phyloP scores from a whole-genome alignment of 2,797 vertebrate species.

The Tragelaphus eurycerus region DNA sequence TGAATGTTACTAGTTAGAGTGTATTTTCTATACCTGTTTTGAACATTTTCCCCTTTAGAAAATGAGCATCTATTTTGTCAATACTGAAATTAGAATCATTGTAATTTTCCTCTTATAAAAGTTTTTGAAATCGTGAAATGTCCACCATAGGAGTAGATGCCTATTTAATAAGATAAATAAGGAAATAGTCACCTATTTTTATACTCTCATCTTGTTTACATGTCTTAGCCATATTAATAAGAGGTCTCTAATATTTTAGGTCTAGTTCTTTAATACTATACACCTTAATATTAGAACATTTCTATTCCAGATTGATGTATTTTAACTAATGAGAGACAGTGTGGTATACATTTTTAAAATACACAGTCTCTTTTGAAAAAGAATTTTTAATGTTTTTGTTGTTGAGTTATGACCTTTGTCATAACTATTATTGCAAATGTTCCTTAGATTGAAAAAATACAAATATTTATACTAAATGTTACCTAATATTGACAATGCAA shows the following conservation, averaged over 20 bases:
- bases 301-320: background rate
- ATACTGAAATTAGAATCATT: background rate
- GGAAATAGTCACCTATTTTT: background rate
- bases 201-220: background rate
- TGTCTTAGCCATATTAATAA: background rate
- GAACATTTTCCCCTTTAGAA: background rate
- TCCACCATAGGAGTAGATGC: background rate
- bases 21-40: background rate
- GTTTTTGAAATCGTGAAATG: background rate
- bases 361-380: background rate
- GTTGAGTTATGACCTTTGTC: background rate
- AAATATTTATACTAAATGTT: slow-evolving; percentile 18
- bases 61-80: background rate
- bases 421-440: background rate
- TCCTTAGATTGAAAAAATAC: background rate
- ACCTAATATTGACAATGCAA: background rate
- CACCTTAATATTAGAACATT: background rate
- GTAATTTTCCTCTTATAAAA: background rate
- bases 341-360: background rate
- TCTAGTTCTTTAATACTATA: background rate
- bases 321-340: background rate
- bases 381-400: background rate
- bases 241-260: background rate
- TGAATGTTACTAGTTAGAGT: background rate
- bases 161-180: background rate